Evolutionary conservation across 2,888 invertebrate species (phyloP), one percentile per base, ranked within the genome.

Genomic region (Gnatocerus cornutus): DNA sequence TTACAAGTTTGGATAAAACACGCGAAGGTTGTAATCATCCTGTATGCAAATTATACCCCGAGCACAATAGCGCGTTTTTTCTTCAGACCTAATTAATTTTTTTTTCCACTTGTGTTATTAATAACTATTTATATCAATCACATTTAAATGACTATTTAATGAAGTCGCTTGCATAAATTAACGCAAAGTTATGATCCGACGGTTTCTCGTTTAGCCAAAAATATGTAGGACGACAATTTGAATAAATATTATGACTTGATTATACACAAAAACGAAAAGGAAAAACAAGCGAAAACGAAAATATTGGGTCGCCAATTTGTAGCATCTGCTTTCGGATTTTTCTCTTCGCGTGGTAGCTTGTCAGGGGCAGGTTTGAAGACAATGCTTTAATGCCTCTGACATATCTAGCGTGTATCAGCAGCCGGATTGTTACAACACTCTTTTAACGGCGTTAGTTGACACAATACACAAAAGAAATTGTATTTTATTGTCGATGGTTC

Each of bases 71-170:
- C 30, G 14, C 7, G 14, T 53, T 55, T 55, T 37, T 53, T 10
- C 10, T 13, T 39, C n/a, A 10, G 21, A 55, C 55, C 39, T 55
- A 55, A 55, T 55, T 53, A 53, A 46, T 46, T 46, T 46, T 55
- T 55, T 55, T 21, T 55, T n/a, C 12, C 21, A 21, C 21, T 21
- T 8, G 13, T 52, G 12, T 52, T 12, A 30, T 52, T 52, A 52
- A 52, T 52, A 27, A 52, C 12, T 10, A 30, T 52, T 41, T 41
- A 41, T 9, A 55, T 55, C 55, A 55, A 39, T 55, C 55, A 55
- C 33, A 33, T 37, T 52, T 52, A 33, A 52, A 52, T 33, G 52
- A 52, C 29, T 10, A 52, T 33, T 52, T 52, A 52, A 52, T 52
- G 33, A 52, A 52, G 27, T 33, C 29, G 41, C 41, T n/a, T 12